Percentiles rank a stretch among this genome's conserved stretches.
phyloP scores from a whole-genome alignment of 2,113 vertebrate species.

The Cebidichthys violaceus region DNA sequence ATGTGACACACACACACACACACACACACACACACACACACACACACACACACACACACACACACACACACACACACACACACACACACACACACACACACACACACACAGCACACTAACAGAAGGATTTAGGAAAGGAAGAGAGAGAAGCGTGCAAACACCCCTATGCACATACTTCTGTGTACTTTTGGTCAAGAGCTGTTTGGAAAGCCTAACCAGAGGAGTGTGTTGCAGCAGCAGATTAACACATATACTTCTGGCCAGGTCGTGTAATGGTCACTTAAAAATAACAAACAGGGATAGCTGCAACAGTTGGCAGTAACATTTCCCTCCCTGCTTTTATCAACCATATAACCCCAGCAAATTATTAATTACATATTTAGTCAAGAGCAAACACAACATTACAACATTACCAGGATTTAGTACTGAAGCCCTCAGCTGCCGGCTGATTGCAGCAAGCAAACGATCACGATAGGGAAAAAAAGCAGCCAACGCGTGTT shows the following conservation, averaged over 20 bases:
- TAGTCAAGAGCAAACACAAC: neutral
- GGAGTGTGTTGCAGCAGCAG: neutral
- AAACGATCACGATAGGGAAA: neutral
- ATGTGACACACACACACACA: conserved; percentile 40
- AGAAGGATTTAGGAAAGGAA: neutral
- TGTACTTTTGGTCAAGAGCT: neutral
- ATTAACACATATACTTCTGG: neutral
- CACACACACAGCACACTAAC: neutral
- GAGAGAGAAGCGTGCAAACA: neutral
- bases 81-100: conserved; percentile 4
- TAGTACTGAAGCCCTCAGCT: neutral
- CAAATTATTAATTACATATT: neutral
- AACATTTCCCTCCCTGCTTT: neutral
- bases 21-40: neutral
- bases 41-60: neutral
- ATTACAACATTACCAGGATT: conserved; percentile 7
- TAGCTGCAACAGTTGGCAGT: neutral
- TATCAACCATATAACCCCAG: neutral
- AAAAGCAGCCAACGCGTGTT: neutral
- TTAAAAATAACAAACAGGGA: too few relatives aligned
- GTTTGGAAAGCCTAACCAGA: neutral
- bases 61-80: neutral
- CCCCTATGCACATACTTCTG: neutral
- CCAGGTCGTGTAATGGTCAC: neutral
- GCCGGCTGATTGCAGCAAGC: neutral